phyloP scores from a whole-genome alignment of 2,113 vertebrate genomes.

The Apteryx mantelli region DNA sequence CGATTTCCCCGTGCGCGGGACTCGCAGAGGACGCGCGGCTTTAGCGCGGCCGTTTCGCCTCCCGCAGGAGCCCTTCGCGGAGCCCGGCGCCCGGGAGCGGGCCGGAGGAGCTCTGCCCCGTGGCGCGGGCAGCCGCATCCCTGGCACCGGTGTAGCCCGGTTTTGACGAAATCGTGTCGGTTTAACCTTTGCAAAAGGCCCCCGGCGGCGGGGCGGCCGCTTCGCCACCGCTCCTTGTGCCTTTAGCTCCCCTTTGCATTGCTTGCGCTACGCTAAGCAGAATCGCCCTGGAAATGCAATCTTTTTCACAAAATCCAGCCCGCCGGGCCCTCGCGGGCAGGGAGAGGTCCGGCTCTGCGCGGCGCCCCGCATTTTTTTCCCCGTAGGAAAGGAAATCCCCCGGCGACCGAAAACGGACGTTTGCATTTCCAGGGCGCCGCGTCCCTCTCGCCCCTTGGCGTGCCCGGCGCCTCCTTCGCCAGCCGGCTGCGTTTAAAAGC shows the following conservation, averaged over 20 bases:
- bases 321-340: constrained; percentile 21
- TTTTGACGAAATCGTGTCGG: constrained; percentile 40
- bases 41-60: not conserved
- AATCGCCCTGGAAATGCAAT: constrained; percentile 52
- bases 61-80: no score
- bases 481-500: constrained; percentile 36
- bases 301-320: constrained; percentile 10
- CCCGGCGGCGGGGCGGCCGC: no score
- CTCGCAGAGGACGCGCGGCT: no score
- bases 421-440: constrained; percentile 46
- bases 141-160: not conserved
- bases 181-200: not conserved
- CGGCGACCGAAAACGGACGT: constrained; percentile 82
- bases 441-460: constrained; percentile 81
- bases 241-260: constrained; percentile 43
- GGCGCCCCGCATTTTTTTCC: constrained; percentile 80
- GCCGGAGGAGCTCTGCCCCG: no score
- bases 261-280: constrained; percentile 40
- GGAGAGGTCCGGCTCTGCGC: constrained; percentile 33
- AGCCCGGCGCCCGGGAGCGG: no score
- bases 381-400: constrained; percentile 74
- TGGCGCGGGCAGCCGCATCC: not conserved
- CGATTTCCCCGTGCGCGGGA: not conserved
- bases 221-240: not conserved
- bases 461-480: constrained; percentile 78